Evolutionary conservation across 2,113 vertebrate species (phyloP).

Genomic region (Tretioscincus oriximinensis): DNA sequence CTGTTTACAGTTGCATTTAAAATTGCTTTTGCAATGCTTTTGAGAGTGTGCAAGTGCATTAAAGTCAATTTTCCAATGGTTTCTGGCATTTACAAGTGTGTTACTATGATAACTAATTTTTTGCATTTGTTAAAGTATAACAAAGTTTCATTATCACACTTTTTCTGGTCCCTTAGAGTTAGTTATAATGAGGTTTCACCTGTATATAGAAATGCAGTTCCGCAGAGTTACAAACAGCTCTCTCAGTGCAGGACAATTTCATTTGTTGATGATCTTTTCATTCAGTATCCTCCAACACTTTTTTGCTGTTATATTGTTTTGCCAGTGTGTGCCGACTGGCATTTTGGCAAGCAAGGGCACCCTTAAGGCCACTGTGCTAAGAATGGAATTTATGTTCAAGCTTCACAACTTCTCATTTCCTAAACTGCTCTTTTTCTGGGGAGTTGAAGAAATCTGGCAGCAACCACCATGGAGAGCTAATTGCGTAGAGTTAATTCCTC

Average conservation of each 20-base stretch:
- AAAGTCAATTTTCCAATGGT: no score
- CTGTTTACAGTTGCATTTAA: no score
- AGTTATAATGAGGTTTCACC: no score
- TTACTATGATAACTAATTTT: no score
- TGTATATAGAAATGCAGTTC: neutral
- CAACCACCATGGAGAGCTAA: slow-evolving; percentile 25
- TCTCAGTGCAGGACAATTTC: neutral
- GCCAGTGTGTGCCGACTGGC: neutral
- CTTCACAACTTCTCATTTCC: neutral
- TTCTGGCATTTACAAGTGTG: no score
- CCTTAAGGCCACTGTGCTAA: neutral
- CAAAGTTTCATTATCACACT: no score
- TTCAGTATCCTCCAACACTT: neutral
- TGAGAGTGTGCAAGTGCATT: no score
- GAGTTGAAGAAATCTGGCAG: slow-evolving; percentile 30
- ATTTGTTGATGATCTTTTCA: neutral
- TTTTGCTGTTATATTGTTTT: neutral
- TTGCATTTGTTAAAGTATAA: no score
- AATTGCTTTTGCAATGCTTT: no score
- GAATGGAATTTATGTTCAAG: accelerated
- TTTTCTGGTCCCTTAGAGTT: no score
- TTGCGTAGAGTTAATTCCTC: slow-evolving; percentile 30
- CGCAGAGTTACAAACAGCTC: neutral
- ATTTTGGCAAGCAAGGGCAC: slow-evolving; percentile 12
- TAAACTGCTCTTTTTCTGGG: neutral